These are phyloP conservation scores for Electrona antarctica DNA, from an alignment of 2,113 vertebrate species.

Conservation along the genomic window DNA sequence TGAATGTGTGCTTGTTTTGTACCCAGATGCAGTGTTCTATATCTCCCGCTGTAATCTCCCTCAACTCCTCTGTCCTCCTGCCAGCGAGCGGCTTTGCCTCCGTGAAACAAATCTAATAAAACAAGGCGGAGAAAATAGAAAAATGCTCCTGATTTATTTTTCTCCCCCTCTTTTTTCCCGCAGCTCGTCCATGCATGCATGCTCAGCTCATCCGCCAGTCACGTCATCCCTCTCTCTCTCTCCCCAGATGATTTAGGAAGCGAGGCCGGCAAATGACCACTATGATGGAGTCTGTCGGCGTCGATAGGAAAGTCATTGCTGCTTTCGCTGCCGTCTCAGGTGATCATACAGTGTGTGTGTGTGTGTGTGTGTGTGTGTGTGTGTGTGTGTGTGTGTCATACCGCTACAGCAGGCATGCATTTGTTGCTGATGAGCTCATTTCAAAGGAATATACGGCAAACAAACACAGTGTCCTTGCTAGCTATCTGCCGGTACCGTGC, in stretches of 20 bases:
- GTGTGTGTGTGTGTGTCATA: not conserved
- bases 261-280: slow-evolving; percentile 52
- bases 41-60: slow-evolving; percentile 19
- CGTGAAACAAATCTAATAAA: slow-evolving; percentile 56
- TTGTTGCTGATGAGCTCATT: slow-evolving; percentile 67
- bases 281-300: slow-evolving; percentile 50
- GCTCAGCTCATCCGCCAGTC: too few species aligned
- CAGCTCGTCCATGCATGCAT: too few species aligned
- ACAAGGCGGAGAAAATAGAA: slow-evolving; percentile 42
- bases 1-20: slow-evolving; percentile 44
- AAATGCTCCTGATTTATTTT: slow-evolving; percentile 29
- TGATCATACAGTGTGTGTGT: slow-evolving; percentile 19
- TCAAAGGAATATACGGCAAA: slow-evolving; percentile 60
- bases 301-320: slow-evolving; percentile 43
- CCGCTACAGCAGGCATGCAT: slow-evolving; percentile 40
- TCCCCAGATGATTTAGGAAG: slow-evolving; percentile 32
- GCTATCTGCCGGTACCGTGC: slow-evolving; percentile 53
- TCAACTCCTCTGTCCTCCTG: slow-evolving; percentile 2
- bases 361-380: not conserved
- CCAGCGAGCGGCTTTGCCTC: slow-evolving; percentile 42
- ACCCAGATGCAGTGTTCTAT: slow-evolving; percentile 33
- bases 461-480: slow-evolving; percentile 70
- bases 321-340: slow-evolving; percentile 37
- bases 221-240: not conserved
- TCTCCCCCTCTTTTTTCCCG: slow-evolving; percentile 10